Conservation (phyloP, 2,888 invertebrate genomes). For the Campaea margaritaria region DNA sequence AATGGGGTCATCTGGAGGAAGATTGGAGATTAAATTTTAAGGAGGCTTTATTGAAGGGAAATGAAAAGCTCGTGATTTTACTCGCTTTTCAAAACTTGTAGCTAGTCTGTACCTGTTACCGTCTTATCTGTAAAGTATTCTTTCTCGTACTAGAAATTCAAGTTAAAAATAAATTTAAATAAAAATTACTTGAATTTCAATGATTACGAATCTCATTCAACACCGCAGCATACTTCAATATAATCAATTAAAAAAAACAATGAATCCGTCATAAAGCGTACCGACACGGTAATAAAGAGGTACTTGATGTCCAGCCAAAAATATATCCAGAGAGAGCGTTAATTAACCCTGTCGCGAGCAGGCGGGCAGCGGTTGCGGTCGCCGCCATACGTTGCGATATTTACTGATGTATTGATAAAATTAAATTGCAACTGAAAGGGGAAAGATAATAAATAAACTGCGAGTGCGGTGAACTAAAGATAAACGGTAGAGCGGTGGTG, state of each 20-base stretch:
- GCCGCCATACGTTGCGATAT: conserved; percentile 25
- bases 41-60: neutral
- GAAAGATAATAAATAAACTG: neutral
- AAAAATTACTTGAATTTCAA: neutral
- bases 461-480: neutral
- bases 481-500: too few relatives aligned
- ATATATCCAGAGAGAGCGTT: conserved; percentile 33
- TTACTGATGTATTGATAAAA: conserved; percentile 26
- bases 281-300: conserved; percentile 34
- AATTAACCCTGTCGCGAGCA: conserved; percentile 39
- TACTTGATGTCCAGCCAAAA: conserved; percentile 43
- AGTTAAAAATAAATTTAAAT: too few relatives aligned
- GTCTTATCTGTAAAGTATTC: too few relatives aligned
- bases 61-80: neutral
- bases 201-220: conserved; percentile 6
- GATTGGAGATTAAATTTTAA: conserved; percentile 2
- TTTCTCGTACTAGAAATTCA: too few relatives aligned
- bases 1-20: conserved; percentile 2
- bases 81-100: too few relatives aligned
- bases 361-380: conserved; percentile 35
- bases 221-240: conserved; percentile 7
- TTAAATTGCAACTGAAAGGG: neutral
- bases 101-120: too few relatives aligned
- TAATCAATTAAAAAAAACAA: conserved; percentile 23
- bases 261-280: conserved; percentile 23